Evolutionary conservation across 2,888 invertebrate species (phyloP), one percentile per base, ranked within the genome.

Genomic region (Cabera pusaria): DNA sequence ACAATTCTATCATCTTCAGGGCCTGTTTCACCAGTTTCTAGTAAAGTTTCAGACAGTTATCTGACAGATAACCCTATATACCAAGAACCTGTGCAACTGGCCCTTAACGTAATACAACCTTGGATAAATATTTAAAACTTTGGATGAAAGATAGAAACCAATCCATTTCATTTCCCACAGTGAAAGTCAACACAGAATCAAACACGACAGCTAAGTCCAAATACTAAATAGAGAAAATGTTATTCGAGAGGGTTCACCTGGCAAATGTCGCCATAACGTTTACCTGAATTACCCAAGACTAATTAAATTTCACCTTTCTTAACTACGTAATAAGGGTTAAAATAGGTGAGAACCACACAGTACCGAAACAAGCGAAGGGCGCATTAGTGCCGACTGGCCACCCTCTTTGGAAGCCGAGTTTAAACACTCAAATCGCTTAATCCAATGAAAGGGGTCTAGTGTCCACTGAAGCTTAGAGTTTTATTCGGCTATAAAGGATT

Each of bases 351-450:
- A 33, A 25, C 36, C 36, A 29, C 19, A 35, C 41, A 40, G 39
- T 49, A 55, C 47, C 41, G 47, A 36, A 44, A 40, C 42, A 42
- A 57, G 62, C 64, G 56, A 60, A 44, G 55, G 56, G 60, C 58
- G 64, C 54, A 66, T 72, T 69, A 70, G 68, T 58, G 69, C 50
- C 65, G 65, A 61, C 63, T 66, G 61, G 56, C 63, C 69, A 62
- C 72, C 77, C 71, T 69, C 61, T 74, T 73, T 72, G 64, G 69
- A 36, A 42, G 35, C 41, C 41, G 35, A 42, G 72, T 79, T 81
- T 73, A 76, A 83, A 76, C 71, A 72, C 70, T 68, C 69, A 75
- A 82, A 81, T 77, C 77, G 70, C 69, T 72, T 84, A 84, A 86
- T 85, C 83, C 80, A 72, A 84, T 84, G 66, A 82, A 70, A 64